A percentile compares a stretch with the other conserved stretches of the same genome.
phyloP scores from a whole-genome alignment of 1,140 invertebrate genomes.

The Heterodera schachtii region DNA sequence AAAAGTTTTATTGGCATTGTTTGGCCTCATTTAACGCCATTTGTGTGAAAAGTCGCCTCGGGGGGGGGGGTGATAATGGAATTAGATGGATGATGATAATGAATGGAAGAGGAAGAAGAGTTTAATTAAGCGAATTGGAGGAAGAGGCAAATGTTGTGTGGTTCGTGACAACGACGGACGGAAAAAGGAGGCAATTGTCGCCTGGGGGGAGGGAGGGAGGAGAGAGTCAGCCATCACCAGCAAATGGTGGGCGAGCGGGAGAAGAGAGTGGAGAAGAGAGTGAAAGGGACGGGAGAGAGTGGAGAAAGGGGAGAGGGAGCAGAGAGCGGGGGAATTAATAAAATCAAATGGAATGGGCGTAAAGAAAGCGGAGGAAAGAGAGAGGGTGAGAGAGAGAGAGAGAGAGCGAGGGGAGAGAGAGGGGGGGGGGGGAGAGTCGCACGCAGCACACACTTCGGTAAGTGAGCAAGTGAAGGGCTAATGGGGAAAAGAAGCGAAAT shows the following conservation, averaged over 20 bases:
- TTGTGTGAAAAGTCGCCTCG: neutral
- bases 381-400: neutral
- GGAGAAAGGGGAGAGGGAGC: neutral
- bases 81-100: neutral
- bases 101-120: neutral
- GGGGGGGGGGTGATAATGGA: neutral
- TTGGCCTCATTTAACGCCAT: neutral
- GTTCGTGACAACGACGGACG: constrained; percentile 1
- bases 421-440: neutral
- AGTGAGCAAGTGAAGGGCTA: neutral
- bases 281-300: neutral
- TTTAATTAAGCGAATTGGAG: constrained; percentile 4
- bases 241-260: neutral
- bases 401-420: neutral
- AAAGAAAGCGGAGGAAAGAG: neutral
- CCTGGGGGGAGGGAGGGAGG: neutral
- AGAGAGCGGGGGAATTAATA: constrained; percentile 3
- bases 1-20: too few relatives aligned
- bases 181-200: constrained; percentile 1
- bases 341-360: constrained; percentile 11
- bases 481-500: neutral
- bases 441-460: neutral
- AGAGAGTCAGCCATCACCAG: neutral
- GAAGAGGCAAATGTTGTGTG: neutral
- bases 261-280: neutral